phyloP scores from a whole-genome alignment of 2,888 invertebrate genomes.

The Drosophila gaucha region DNA sequence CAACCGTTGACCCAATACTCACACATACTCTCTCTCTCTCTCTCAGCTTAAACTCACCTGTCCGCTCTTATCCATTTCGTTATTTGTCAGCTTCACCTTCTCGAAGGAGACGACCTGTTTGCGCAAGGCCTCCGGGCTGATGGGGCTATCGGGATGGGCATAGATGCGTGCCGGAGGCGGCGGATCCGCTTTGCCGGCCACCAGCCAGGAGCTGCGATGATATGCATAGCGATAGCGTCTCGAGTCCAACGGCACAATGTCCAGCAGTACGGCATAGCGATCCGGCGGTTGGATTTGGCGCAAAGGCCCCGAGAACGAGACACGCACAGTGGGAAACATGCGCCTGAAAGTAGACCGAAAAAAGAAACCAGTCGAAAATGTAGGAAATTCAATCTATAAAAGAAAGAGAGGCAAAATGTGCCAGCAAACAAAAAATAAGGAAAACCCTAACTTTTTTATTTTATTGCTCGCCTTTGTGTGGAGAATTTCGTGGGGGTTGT shows the following conservation, averaged over 20 bases:
- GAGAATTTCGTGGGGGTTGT: slow-evolving; percentile 19
- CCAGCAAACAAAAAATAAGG: neutral
- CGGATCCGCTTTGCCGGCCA: slow-evolving; percentile 99
- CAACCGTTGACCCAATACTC: slow-evolving; percentile 20
- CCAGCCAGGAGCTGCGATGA: slow-evolving; percentile 98
- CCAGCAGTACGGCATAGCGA: slow-evolving; percentile 96
- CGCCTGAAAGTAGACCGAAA: slow-evolving; percentile 88
- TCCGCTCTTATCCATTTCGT: slow-evolving; percentile 98
- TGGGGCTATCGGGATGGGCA: slow-evolving; percentile 98
- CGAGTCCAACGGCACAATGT: slow-evolving; percentile 98
- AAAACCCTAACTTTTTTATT: slow-evolving; percentile 31
- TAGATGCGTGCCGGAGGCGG: slow-evolving; percentile 96
- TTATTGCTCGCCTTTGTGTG: slow-evolving; percentile 59
- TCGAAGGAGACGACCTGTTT: slow-evolving; percentile 99
- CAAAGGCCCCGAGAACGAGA: slow-evolving; percentile 92
- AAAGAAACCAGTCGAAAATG: neutral
- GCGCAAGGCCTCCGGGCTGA: slow-evolving; percentile 96
- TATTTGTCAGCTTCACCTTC: slow-evolving; percentile 99
- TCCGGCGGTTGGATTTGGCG: slow-evolving; percentile 89
- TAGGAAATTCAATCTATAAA: slow-evolving; percentile 13
- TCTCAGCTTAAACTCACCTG: slow-evolving; percentile 87
- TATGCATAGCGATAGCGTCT: slow-evolving; percentile 99
- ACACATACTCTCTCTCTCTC: neutral
- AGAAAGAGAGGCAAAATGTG: slow-evolving; percentile 1
- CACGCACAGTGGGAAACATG: slow-evolving; percentile 99